Conservation (phyloP, 2,797 vertebrate genomes). For the Gadopsis marmoratus region DNA sequence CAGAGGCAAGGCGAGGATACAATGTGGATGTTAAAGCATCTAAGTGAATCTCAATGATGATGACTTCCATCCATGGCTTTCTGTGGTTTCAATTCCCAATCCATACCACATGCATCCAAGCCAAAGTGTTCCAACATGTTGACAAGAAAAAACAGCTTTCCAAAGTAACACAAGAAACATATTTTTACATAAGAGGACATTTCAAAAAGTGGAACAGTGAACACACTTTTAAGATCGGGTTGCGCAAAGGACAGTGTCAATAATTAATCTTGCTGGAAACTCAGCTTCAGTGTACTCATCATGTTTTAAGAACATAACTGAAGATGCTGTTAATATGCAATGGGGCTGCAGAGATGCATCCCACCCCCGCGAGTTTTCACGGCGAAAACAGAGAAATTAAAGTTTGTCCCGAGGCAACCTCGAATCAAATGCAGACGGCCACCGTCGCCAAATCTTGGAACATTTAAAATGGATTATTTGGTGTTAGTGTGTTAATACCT, state of each 20-base stretch:
- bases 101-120: constrained; percentile 46
- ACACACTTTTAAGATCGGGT: constrained; percentile 77
- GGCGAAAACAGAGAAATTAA: constrained; percentile 72
- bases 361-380: constrained; percentile 41
- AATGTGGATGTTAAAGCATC: constrained; percentile 49
- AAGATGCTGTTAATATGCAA: constrained; percentile 82
- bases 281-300: constrained; percentile 79
- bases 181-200: constrained; percentile 44
- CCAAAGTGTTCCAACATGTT: constrained; percentile 66
- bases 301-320: constrained; percentile 82
- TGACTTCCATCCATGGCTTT: constrained; percentile 68
- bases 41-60: constrained; percentile 58
- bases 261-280: constrained; percentile 81
- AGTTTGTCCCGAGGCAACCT: constrained; percentile 76
- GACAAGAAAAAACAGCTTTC: constrained; percentile 42
- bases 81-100: constrained; percentile 61
- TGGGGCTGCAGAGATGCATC: constrained; percentile 80
- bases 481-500: constrained; percentile 74
- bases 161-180: constrained; percentile 45
- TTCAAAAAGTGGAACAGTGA: constrained; percentile 57
- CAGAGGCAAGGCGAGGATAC: constrained; percentile 30
- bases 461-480: constrained; percentile 71
- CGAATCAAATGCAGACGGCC: constrained; percentile 40
- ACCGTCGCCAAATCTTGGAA: constrained; percentile 38
- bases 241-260: constrained; percentile 84